phyloP scores from a whole-genome alignment of 2,113 vertebrate genomes.

The Triplophysa tibetana region DNA sequence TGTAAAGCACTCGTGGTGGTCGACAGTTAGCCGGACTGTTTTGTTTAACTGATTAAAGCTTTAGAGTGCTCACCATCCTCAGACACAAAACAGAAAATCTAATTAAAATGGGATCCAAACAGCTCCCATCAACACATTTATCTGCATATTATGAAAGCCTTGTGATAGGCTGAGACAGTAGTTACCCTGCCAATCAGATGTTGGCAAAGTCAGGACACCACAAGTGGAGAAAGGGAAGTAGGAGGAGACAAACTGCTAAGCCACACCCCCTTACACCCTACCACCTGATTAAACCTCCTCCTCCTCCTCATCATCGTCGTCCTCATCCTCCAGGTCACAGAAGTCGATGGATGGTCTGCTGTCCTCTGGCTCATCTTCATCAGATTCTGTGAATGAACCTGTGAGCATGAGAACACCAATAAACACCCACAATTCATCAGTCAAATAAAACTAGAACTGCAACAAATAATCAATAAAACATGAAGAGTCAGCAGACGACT shows the following conservation, averaged over 20 bases:
- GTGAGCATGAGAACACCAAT: conserved; percentile 58
- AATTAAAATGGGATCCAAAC: conserved; percentile 43
- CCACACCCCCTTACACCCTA: not conserved
- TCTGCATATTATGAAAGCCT: conserved; percentile 52
- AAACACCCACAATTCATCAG: not conserved
- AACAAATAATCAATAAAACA: too few species aligned
- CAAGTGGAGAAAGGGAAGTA: not conserved
- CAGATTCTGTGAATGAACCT: conserved; percentile 87
- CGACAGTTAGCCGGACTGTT: conserved; percentile 55
- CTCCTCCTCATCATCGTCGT: conserved; percentile 55
- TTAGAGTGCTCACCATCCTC: conserved; percentile 50
- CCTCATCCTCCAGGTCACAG: conserved; percentile 75
- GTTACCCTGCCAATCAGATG: conserved; percentile 11
- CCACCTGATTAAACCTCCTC: conserved; percentile 64
- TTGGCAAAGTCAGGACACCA: not conserved
- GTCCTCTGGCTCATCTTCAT: conserved; percentile 76
- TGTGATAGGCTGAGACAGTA: conserved; percentile 34
- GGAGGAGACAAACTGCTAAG: conserved; percentile 16
- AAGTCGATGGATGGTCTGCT: conserved; percentile 77
- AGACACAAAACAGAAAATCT: conserved; percentile 43
- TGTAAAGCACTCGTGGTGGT: conserved; percentile 71
- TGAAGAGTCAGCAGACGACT: too few species aligned
- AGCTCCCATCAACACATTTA: conserved; percentile 11
- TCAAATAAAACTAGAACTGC: too few species aligned
- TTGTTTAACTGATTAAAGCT: conserved; percentile 53